phyloP scores from a whole-genome alignment of 1,140 invertebrate genomes.

The Onthophagus taurus region DNA sequence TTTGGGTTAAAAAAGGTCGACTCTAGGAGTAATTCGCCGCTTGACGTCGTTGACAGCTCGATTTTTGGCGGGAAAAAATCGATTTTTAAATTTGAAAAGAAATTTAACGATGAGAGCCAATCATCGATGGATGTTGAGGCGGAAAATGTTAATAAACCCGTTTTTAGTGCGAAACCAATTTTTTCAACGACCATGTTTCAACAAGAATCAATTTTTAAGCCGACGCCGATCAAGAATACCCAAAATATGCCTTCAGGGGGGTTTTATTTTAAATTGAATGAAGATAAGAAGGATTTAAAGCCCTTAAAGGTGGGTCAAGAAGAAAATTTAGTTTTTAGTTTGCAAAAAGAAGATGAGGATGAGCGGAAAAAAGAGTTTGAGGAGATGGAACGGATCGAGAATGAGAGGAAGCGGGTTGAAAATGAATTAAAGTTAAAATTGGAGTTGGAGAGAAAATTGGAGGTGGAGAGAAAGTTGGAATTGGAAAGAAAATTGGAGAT shows the following conservation, averaged over 20 bases:
- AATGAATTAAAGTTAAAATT: slow-evolving; percentile 14
- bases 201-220: neutral
- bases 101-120: too few species aligned
- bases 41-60: slow-evolving; percentile 2
- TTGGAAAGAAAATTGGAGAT: slow-evolving; percentile 12
- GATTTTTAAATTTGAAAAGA: neutral
- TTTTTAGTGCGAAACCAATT: neutral
- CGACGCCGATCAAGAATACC: neutral
- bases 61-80: neutral
- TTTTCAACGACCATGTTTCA: neutral
- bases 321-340: slow-evolving; percentile 20
- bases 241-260: neutral
- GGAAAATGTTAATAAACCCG: neutral
- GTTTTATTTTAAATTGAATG: slow-evolving; percentile 21
- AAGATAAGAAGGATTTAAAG: slow-evolving; percentile 36
- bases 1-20: slow-evolving; percentile 19
- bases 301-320: slow-evolving; percentile 23
- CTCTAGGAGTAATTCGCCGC: slow-evolving; percentile 21
- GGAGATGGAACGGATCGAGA: neutral
- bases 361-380: slow-evolving; percentile 29
- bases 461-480: slow-evolving; percentile 14
- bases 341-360: slow-evolving; percentile 27
- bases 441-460: slow-evolving; percentile 18
- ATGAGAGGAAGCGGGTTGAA: slow-evolving; percentile 25
- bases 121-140: too few species aligned